Evolutionary conservation across 2,797 vertebrate genomes (phyloP).

Genomic region (Pseudochromis fuscus): DNA sequence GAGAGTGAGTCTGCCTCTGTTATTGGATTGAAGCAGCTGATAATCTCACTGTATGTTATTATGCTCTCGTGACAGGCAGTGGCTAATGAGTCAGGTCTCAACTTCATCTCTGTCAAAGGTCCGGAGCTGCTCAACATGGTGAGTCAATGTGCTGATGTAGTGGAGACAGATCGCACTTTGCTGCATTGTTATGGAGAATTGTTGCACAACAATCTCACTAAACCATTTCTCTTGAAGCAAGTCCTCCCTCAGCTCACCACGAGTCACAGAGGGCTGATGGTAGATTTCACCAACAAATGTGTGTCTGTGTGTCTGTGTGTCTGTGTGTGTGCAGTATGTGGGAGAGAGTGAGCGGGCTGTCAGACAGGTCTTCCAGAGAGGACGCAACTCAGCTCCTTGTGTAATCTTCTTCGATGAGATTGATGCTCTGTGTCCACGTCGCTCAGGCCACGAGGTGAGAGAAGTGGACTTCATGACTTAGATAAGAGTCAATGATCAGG

Average conservation of each 20-base stretch:
- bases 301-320: conserved; percentile 26
- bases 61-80: conserved; percentile 87
- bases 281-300: background rate
- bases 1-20: background rate
- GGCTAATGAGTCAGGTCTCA: conserved; percentile 96
- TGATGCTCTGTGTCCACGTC: conserved; percentile 95
- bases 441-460: conserved; percentile 92
- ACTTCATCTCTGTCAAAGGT: conserved; percentile 98
- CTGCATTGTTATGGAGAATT: background rate
- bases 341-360: conserved; percentile 97
- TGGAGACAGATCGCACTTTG: background rate
- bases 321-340: conserved; percentile 87
- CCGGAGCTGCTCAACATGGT: conserved; percentile 99
- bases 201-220: background rate
- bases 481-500: background rate
- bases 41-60: conserved; percentile 13
- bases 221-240: background rate
- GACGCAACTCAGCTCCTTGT: conserved; percentile 93
- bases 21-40: background rate
- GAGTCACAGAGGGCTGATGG: background rate
- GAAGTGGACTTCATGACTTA: background rate
- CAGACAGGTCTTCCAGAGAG: conserved; percentile 95
- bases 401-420: conserved; percentile 99
- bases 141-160: conserved; percentile 63
- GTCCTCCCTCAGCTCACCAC: background rate